phyloP scores from a whole-genome alignment of 2,888 invertebrate genomes.

The Psylliodes chrysocephalus region DNA sequence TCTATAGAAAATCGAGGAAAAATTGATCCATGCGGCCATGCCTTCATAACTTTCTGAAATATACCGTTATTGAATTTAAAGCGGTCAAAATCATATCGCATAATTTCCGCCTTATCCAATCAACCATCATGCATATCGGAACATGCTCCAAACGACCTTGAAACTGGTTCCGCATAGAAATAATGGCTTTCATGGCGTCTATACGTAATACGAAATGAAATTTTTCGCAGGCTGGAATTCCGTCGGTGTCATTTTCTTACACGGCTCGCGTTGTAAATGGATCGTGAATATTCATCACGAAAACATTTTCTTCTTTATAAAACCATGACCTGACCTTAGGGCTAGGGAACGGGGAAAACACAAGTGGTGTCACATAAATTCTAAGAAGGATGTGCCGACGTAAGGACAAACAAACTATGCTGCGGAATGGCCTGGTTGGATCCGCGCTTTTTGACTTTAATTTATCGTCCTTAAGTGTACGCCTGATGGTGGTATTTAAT shows the following conservation, averaged over 20 bases:
- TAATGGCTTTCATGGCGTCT: neutral
- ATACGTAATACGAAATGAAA: constrained; percentile 1
- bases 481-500: neutral
- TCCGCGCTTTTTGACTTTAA: constrained; percentile 13
- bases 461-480: constrained; percentile 11
- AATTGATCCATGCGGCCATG: too few relatives aligned
- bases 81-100: too few relatives aligned
- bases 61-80: too few relatives aligned
- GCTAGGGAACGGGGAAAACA: constrained; percentile 27
- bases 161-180: neutral
- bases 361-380: constrained; percentile 36
- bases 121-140: too few relatives aligned
- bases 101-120: too few relatives aligned
- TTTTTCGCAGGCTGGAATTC: neutral
- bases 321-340: constrained; percentile 34
- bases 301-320: constrained; percentile 35
- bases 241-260: constrained; percentile 1
- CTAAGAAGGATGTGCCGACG: constrained; percentile 34
- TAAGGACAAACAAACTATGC: constrained; percentile 34
- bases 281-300: constrained; percentile 39
- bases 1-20: too few relatives aligned
- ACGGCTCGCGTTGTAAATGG: constrained; percentile 19
- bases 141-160: neutral
- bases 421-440: constrained; percentile 14
- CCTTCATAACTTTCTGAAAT: too few relatives aligned